A percentile compares a stretch with the other conserved stretches of the same genome.
These are phyloP conservation scores for Scrobipalpa costella DNA, from an alignment of 2,888 invertebrate genomes.

Conservation along the genomic window DNA sequence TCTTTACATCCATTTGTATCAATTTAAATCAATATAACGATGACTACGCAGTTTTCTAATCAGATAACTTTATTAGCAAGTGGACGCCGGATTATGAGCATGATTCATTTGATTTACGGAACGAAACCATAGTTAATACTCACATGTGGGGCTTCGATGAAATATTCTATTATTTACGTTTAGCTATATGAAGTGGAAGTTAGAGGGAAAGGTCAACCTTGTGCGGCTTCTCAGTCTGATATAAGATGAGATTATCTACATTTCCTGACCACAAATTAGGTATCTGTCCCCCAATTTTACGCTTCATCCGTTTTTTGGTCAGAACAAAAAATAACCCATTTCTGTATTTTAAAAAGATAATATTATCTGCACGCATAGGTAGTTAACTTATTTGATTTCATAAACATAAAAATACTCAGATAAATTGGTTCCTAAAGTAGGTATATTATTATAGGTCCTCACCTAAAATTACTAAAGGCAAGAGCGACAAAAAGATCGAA, in stretches of 20 bases:
- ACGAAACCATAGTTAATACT: slow-evolving; percentile 27
- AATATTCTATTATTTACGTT: neutral
- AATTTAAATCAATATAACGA: slow-evolving; percentile 2
- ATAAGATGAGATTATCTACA: neutral
- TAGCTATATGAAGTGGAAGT: neutral
- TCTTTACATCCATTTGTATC: neutral
- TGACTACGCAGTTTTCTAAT: slow-evolving; percentile 1
- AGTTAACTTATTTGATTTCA: too few species aligned
- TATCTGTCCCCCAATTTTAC: neutral
- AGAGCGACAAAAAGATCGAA: too few species aligned
- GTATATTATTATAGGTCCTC: too few species aligned
- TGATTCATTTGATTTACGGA: slow-evolving; percentile 28
- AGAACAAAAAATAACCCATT: too few species aligned
- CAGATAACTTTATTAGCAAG: slow-evolving; percentile 16
- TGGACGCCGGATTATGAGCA: neutral
- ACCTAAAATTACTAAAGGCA: too few species aligned
- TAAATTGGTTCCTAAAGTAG: too few species aligned
- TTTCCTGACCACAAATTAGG: neutral
- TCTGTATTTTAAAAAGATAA: too few species aligned
- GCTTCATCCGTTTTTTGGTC: too few species aligned
- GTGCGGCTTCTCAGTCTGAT: slow-evolving; percentile 1
- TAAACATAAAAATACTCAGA: too few species aligned
- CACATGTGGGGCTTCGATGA: slow-evolving; percentile 16
- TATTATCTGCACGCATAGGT: too few species aligned
- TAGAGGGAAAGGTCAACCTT: slow-evolving; percentile 12